Evolutionary conservation across 2,113 vertebrate genomes (phyloP).

Genomic region (Chauna torquata): DNA sequence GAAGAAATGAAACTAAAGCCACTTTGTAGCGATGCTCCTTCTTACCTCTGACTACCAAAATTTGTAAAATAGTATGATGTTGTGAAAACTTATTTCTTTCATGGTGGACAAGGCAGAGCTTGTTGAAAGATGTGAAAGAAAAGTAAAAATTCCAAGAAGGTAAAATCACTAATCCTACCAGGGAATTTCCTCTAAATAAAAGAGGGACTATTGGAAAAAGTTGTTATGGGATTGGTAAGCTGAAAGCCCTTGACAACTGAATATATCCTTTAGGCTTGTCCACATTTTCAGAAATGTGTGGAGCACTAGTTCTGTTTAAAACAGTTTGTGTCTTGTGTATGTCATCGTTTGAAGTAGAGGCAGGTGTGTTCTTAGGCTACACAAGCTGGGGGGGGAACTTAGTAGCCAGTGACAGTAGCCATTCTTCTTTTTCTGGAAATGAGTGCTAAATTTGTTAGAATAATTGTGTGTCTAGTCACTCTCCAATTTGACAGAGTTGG

Average conservation of each 20-base stretch:
- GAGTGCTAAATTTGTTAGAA: background rate
- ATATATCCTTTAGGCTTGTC: background rate
- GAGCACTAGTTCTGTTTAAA: background rate
- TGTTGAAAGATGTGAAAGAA: background rate
- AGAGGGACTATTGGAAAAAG: background rate
- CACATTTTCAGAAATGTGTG: background rate
- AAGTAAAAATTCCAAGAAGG: background rate
- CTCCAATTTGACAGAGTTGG: background rate
- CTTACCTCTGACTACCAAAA: background rate
- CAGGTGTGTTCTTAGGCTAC: background rate
- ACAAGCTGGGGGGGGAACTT: background rate
- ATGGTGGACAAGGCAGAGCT: background rate
- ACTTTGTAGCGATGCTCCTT: background rate
- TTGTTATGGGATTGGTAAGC: background rate
- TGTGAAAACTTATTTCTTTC: slow-evolving; percentile 9
- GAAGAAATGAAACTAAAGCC: background rate
- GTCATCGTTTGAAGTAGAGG: background rate
- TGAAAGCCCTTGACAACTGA: background rate
- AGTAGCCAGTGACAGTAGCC: background rate
- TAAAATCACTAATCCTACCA: background rate
- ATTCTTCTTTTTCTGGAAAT: background rate
- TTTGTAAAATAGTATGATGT: background rate
- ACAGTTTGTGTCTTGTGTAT: background rate
- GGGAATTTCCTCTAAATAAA: background rate
- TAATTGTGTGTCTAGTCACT: background rate